A percentile compares a stretch with the other conserved stretches of the same genome.
These are phyloP conservation scores for Propithecus perrieri DNA, from an alignment of 2,797 vertebrate species.

Conservation along the genomic window DNA sequence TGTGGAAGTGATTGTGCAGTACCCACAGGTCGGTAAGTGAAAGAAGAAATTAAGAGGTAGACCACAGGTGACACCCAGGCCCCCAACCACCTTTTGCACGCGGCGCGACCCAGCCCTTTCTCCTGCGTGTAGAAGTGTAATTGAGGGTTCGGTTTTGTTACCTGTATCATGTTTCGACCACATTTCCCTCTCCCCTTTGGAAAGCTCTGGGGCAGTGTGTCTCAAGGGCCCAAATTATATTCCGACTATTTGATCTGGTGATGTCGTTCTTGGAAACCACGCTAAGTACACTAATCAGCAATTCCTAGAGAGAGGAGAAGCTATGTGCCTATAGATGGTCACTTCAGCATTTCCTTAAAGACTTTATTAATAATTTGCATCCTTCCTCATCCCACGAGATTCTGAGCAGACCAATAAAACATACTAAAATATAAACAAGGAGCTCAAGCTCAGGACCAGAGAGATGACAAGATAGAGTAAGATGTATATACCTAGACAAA, in stretches of 20 bases:
- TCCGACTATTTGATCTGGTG: background rate
- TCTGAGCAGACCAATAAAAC: background rate
- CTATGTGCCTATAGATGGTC: background rate
- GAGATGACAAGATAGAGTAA: background rate
- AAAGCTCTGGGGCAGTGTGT: background rate
- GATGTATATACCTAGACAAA: background rate
- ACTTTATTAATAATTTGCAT: background rate
- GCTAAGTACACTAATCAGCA: background rate
- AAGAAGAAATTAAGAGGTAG: background rate
- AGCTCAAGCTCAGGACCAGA: background rate
- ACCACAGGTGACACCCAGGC: background rate
- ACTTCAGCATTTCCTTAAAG: background rate
- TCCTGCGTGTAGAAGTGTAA: background rate
- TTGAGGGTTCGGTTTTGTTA: background rate
- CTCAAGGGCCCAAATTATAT: background rate
- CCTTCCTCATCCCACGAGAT: background rate
- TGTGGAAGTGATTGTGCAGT: fast-evolving
- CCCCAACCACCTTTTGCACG: background rate
- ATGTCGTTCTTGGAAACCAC: background rate
- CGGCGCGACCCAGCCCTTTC: background rate
- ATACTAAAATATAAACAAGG: background rate
- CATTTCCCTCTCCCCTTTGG: background rate
- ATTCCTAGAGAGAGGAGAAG: background rate
- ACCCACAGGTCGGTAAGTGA: background rate
- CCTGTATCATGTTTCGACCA: background rate